phyloP scores from a whole-genome alignment of 2,888 invertebrate genomes.

The Spialia ferax region DNA sequence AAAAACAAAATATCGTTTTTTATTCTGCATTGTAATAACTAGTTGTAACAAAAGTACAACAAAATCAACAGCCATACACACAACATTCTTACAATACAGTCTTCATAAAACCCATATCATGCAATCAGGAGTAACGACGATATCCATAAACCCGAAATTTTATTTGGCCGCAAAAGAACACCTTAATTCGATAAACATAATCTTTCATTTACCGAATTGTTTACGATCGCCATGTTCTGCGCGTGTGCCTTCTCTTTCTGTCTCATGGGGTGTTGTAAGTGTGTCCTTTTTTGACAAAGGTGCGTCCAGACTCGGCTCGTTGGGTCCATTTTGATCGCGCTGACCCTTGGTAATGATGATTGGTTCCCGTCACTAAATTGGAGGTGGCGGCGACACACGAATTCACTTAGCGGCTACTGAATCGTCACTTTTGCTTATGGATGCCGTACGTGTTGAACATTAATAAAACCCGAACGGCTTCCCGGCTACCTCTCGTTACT shows the following conservation, averaged over 20 bases:
- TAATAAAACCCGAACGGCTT: conserved; percentile 47
- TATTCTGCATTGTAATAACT: neutral
- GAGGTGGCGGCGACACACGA: conserved; percentile 75
- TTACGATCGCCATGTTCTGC: conserved; percentile 64
- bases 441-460: conserved; percentile 44
- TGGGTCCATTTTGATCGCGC: conserved; percentile 58
- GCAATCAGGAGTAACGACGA: conserved; percentile 61
- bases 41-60: neutral
- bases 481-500: conserved; percentile 28
- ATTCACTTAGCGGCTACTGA: conserved; percentile 73
- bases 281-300: conserved; percentile 62
- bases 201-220: conserved; percentile 82
- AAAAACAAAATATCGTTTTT: no score
- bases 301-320: conserved; percentile 59
- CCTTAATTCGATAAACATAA: conserved; percentile 84
- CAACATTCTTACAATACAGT: conserved; percentile 41
- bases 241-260: conserved; percentile 52
- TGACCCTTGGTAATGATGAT: conserved; percentile 75
- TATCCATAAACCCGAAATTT: conserved; percentile 77
- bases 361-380: conserved; percentile 73
- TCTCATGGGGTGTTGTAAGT: conserved; percentile 42
- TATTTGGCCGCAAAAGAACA: conserved; percentile 72
- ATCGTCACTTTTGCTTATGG: conserved; percentile 51
- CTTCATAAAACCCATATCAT: conserved; percentile 44
- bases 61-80: neutral